Evolutionary conservation across 2,888 invertebrate genomes (phyloP), one percentile per base, ranked within the genome.

Genomic region (Lasius platythorax): DNA sequence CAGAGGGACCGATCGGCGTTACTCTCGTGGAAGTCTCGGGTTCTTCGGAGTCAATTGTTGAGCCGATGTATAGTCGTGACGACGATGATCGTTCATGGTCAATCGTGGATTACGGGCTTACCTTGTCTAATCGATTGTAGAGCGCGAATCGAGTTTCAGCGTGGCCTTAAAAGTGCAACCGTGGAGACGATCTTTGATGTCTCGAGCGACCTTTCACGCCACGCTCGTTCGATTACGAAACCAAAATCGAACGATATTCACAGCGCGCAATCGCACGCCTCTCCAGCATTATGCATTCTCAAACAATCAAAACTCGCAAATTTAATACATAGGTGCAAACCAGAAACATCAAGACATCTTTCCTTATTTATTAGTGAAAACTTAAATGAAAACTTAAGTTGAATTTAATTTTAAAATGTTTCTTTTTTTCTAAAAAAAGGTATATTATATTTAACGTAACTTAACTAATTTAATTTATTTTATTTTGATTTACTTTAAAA

Each of bases 181-280:
- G 37, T 28, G 46, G 15, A 37, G 79, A 81, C 61, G 79, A 23
- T 72, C 72, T 33, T 18, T n/a, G 50, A 53, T n/a, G 28, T 72
- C 30, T 37, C 61, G 12, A 46, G 46, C 46, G 72, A 81, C 79
- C 79, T 81, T 72, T 81, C 79, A 72, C 79, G 79, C 79, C 58
- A 58, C 43, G 30, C 40, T 56, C 53, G 18, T 18, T 4, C 70
- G 70, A 40, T 81, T 81, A 18, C 61, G 61, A 81, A 61, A 72
- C 37, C 43, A 33, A 79, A 79, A 61, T 79, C 61, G 46, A 43
- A 3, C 72, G 58, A 70, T 70, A 81, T 81, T 46, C 9, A 53
- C 50, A 72, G 30, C 3, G 56, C 40, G 40, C 9, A 53, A 23
- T 40, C 30, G 46, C 33, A 3, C 9, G 56, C 28, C 53, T 63